Conservation (phyloP, 1,140 invertebrate species). For the Thalassaphorura encarpata region DNA sequence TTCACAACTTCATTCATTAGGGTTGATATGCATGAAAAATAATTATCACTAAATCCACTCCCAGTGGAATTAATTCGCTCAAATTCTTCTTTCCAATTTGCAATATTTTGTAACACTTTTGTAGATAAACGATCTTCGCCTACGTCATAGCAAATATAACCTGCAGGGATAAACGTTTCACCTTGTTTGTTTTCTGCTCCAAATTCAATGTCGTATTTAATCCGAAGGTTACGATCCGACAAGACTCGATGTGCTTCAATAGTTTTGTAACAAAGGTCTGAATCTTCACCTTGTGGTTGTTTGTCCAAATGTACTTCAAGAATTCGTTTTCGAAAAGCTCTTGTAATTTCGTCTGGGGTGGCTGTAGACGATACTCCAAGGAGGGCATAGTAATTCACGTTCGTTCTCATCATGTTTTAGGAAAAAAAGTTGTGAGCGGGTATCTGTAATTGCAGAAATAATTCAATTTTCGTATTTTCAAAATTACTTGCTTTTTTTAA, state of each 20-base stretch:
- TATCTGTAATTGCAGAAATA: no score
- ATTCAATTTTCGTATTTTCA: no score
- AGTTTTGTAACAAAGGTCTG: slow-evolving; percentile 21
- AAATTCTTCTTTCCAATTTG: slow-evolving; percentile 18
- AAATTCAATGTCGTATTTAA: slow-evolving; percentile 17
- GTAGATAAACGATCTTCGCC: slow-evolving; percentile 10
- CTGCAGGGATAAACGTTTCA: neutral
- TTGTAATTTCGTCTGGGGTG: slow-evolving; percentile 13
- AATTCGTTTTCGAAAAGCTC: slow-evolving; percentile 17
- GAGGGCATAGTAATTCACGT: slow-evolving; percentile 22
- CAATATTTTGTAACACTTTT: slow-evolving; percentile 7
- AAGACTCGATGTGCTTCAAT: slow-evolving; percentile 24
- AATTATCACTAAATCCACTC: no score
- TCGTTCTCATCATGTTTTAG: slow-evolving; percentile 3
- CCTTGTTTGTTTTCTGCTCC: slow-evolving; percentile 1
- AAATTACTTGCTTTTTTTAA: no score
- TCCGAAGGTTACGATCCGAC: slow-evolving; percentile 11
- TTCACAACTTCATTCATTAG: slow-evolving; percentile 9
- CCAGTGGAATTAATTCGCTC: neutral
- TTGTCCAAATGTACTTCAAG: slow-evolving; percentile 25
- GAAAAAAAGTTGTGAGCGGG: no score
- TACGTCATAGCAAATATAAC: slow-evolving; percentile 24
- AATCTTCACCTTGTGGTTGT: slow-evolving; percentile 2
- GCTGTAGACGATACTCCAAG: slow-evolving; percentile 18
- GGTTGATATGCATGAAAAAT: slow-evolving; percentile 13